Base-by-base conservation (phyloP, 2,113 vertebrate species). In the Sprattus sprattus region DNA sequence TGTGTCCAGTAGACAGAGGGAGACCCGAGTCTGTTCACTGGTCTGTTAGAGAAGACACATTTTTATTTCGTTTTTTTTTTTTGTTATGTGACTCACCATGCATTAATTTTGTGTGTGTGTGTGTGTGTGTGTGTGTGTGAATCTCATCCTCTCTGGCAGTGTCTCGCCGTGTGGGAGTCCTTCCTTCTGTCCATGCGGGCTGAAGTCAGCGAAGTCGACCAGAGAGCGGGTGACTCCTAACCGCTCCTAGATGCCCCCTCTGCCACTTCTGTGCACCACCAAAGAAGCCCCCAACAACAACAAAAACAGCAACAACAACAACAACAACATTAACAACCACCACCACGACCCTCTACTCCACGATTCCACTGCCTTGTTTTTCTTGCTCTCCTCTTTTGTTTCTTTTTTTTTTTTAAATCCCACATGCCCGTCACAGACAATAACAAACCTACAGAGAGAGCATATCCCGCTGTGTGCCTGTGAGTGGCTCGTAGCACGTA, bases 121-220 rank as follows among this genome's bases (percentile, higher is more conserved):
- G 82, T 52, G n/a, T 54, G 49, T 32, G 13, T 75, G 49, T 39
- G 85, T 87, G 80, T 86, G 25, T 85, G 22, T 87, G 67, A 39
- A 28, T 75, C 3, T 75, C 32, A 75, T 39, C 10, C 32, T 88
- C 81, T 92, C 67, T 93, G 93, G 47, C 93, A 99, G 98, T 99
- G 98, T 93, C 96, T 99, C 94, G 97, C 97, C 16, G 96, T 96
- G 10, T 99, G 98, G 98, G 98, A 99, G 89, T 95, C 97, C 8
- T 99, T 99, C 93, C 93, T 99, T 44, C 88, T 96, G 87, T 96
- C 97, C 92, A 97, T 98, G 91, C 94, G 85, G 87, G 88, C 87
- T 20, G 96, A 96, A 22, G 89, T 94, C 85, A 87, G 81, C 0
- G 85, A 93, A 4, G 28, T 87, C 95, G 95, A 89, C 91, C 81